Evolutionary conservation across 2,888 invertebrate species (phyloP).

Genomic region (Stegana nigrithorax): DNA sequence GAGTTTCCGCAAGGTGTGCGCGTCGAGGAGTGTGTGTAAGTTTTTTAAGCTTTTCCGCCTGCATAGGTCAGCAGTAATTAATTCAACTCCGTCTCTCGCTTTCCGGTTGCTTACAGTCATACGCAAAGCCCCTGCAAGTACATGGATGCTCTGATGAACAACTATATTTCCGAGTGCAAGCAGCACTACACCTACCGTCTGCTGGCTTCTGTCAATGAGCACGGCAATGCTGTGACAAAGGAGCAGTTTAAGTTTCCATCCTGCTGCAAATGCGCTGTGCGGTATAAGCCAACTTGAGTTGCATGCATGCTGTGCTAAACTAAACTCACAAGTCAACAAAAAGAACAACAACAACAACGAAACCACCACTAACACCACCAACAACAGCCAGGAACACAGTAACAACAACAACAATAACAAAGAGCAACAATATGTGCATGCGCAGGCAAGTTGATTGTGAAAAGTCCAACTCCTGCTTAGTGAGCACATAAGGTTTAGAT

Average conservation of each 20-base stretch:
- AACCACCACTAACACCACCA: too few species aligned
- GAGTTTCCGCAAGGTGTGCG: constrained; percentile 78
- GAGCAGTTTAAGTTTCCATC: constrained; percentile 76
- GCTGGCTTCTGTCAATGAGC: constrained; percentile 70
- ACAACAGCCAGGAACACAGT: not conserved
- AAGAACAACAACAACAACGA: not conserved
- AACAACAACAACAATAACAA: too few species aligned
- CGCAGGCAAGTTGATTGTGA: too few species aligned
- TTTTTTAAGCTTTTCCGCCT: too few species aligned
- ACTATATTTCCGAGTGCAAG: constrained; percentile 66
- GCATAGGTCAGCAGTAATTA: too few species aligned
- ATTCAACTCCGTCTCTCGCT: too few species aligned
- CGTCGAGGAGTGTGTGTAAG: constrained; percentile 81
- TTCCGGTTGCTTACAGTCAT: too few species aligned
- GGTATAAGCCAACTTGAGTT: not conserved
- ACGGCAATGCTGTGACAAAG: constrained; percentile 61
- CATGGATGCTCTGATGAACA: constrained; percentile 64
- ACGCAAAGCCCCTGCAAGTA: constrained; percentile 40
- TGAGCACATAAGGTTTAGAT: constrained; percentile 26
- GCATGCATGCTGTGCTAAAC: not conserved
- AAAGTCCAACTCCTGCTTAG: too few species aligned
- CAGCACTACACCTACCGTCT: constrained; percentile 73
- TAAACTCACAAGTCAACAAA: too few species aligned
- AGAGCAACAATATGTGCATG: too few species aligned
- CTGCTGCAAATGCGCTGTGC: constrained; percentile 77